These are phyloP conservation scores for Apolygus lucorum DNA, from an alignment of 1,140 invertebrate genomes.

Conservation along the genomic window DNA sequence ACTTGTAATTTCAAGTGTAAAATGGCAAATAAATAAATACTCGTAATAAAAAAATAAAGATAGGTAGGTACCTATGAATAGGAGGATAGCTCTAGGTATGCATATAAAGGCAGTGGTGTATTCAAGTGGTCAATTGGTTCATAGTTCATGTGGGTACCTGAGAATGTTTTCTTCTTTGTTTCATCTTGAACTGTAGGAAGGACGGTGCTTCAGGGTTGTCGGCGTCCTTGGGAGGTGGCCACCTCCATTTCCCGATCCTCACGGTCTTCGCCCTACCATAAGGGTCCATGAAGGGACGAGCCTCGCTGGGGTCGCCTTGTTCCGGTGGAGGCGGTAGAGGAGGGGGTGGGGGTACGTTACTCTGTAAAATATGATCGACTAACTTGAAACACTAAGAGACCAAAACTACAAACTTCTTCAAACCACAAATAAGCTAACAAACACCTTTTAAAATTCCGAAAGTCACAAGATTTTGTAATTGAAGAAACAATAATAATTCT, in stretches of 20 bases:
- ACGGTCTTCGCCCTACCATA: constrained; percentile 91
- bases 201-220: constrained; percentile 59
- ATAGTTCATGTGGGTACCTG: too few relatives aligned
- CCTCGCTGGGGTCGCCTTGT: constrained; percentile 64
- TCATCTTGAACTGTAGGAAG: constrained; percentile 81
- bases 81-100: too few relatives aligned
- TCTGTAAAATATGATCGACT: constrained; percentile 21
- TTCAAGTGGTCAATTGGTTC: too few relatives aligned
- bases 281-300: constrained; percentile 74
- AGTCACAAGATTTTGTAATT: too few relatives aligned
- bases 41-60: too few relatives aligned
- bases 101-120: too few relatives aligned
- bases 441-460: too few relatives aligned
- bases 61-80: too few relatives aligned
- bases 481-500: too few relatives aligned
- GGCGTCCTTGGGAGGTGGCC: constrained; percentile 83
- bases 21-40: too few relatives aligned
- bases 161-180: constrained; percentile 54
- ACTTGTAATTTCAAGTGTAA: too few relatives aligned
- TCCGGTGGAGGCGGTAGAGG: constrained; percentile 75
- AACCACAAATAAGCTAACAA: too few relatives aligned
- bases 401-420: not conserved
- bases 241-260: constrained; percentile 90
- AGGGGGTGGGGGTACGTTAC: constrained; percentile 60
- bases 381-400: not conserved